Conservation (phyloP, 2,113 vertebrate species). For the Lampris megalopsis region DNA sequence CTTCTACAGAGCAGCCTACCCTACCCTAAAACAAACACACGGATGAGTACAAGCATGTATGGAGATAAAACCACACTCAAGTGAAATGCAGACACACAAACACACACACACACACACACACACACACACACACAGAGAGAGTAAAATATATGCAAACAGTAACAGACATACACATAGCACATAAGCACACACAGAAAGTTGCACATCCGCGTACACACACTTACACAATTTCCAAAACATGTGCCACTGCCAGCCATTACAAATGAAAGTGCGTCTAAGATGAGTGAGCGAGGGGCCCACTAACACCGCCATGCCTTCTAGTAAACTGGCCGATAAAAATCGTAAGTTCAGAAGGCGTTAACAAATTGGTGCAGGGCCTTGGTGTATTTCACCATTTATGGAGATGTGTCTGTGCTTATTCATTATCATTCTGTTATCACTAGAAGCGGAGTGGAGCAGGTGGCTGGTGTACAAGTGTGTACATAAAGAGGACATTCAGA, state of each 20-base stretch:
- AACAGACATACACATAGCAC: no score
- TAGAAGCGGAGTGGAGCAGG: slow-evolving; percentile 23
- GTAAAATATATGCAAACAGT: no score
- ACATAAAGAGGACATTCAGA: slow-evolving; percentile 48
- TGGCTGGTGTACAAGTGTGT: slow-evolving; percentile 43
- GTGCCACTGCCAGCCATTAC: background rate
- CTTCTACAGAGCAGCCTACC: background rate
- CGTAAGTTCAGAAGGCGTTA: background rate
- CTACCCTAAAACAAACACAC: background rate
- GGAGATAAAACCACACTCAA: background rate
- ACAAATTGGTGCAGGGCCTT: background rate
- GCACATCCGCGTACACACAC: background rate
- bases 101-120: background rate
- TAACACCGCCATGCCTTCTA: background rate
- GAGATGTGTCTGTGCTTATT: background rate
- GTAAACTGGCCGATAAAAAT: slow-evolving; percentile 5
- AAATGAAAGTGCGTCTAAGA: background rate
- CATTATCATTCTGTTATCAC: background rate
- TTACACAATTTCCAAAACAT: no score
- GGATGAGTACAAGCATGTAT: background rate
- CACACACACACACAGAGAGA: no score
- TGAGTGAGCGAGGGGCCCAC: background rate
- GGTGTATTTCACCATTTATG: slow-evolving; percentile 6
- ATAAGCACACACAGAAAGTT: no score
- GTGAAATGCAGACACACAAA: background rate